Evolutionary conservation across 1,140 invertebrate genomes (phyloP), one percentile per base, ranked within the genome.

Genomic region (Sarcophaga peregrina): DNA sequence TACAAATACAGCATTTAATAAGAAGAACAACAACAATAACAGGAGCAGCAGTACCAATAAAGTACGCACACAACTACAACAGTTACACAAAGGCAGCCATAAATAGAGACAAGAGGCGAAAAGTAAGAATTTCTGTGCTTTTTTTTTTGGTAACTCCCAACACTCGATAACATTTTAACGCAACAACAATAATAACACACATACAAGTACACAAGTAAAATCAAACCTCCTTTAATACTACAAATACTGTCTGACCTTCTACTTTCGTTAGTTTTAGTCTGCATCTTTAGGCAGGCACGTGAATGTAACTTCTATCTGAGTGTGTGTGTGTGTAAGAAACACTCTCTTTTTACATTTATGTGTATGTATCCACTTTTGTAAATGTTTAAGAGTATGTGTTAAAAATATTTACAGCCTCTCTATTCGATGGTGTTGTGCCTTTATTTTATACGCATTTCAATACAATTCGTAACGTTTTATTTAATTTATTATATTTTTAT

Each of bases 401-500:
- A 37, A 37, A 37, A 37, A 37, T 37, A n/a, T 58, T 13, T 58
- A 58, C 3, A n/a, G 25, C 25, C 25, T 58, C 7, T 58, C n/a
- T 58, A n/a, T 1, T 58, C 10, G 13, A 58, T 13, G 54, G n/a
- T 58, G 15, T 13, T 58, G n/a, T 58, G 15, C 54, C n/a, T n/a
- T 58, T 58, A 58, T 58, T 58, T 58, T 58, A 58, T 58, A 58
- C 54, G 54, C 54, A 58, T 58, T 58, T 58, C 54, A 58, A 37
- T 37, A 37, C 25, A 37, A 37, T 37, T 37, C 25, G 25, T 37
- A 37, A 37, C 25, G 25, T 58, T 58, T 58, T 7, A n/a, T 58
- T 58, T 58, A 58, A 58, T 58, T 58, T 58, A 58, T 58, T 58
- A 58, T 58, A 58, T 58, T 37, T 37, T 58, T 58, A 58, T 58